Conservation (phyloP, 2,888 invertebrate species). For the Drosophila meridiana region DNA sequence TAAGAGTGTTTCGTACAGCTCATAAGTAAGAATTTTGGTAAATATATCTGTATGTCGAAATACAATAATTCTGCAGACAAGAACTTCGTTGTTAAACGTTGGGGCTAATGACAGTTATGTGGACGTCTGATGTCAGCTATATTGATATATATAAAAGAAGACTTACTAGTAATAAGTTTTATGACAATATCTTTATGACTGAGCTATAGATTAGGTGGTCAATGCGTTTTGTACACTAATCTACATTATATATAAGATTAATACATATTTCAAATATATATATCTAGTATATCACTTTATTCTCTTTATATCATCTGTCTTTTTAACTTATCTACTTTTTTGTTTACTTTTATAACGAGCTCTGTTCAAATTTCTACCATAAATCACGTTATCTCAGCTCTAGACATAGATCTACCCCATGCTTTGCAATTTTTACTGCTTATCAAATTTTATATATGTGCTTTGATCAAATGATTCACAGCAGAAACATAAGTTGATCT, state of each 20-base stretch:
- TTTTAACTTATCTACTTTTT: background rate
- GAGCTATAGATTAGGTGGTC: background rate
- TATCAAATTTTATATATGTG: conserved; percentile 23
- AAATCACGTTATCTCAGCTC: conserved; percentile 10
- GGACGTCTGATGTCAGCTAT: background rate
- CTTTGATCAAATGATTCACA: conserved; percentile 35
- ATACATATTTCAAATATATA: background rate
- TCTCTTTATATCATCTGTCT: background rate
- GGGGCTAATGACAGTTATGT: background rate
- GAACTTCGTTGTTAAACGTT: background rate
- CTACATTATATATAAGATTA: background rate
- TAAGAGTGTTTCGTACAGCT: background rate
- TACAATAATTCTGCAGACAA: background rate
- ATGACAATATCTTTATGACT: background rate
- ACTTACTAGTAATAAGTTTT: background rate
- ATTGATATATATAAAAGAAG: background rate
- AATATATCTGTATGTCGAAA: background rate
- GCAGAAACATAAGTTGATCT: conserved; percentile 49
- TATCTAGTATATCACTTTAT: background rate
- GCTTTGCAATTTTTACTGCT: conserved; percentile 7
- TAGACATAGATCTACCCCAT: conserved; percentile 13
- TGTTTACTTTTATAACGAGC: background rate
- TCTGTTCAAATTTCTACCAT: background rate
- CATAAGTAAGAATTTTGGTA: background rate
- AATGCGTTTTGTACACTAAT: background rate